phyloP scores from a whole-genome alignment of 2,888 invertebrate genomes.

The Trissoscelio sp. region DNA sequence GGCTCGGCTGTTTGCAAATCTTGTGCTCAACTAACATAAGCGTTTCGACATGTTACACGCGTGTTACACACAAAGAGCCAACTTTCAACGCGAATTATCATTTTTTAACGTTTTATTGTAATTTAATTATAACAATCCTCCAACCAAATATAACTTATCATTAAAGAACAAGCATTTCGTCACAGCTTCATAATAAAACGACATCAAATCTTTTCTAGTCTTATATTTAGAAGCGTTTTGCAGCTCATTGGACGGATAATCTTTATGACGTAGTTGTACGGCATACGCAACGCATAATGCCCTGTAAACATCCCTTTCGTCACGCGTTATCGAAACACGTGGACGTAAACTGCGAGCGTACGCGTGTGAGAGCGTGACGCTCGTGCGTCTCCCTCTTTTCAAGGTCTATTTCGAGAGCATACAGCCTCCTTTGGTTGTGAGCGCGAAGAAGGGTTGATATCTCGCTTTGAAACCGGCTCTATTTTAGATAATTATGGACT shows the following conservation, averaged over 20 bases:
- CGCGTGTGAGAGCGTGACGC: constrained; percentile 73
- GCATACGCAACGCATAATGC: constrained; percentile 52
- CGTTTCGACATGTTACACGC: constrained; percentile 40
- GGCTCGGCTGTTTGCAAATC: constrained; percentile 57
- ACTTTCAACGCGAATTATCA: constrained; percentile 11
- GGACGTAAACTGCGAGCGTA: constrained; percentile 46
- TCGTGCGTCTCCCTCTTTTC: constrained; percentile 70
- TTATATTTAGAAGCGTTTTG: constrained; percentile 47
- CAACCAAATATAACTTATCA: too few species aligned
- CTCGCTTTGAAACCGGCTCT: constrained; percentile 70
- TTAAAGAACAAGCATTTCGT: too few species aligned
- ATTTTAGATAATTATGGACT: constrained; percentile 79
- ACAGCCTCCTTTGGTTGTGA: constrained; percentile 68
- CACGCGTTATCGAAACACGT: constrained; percentile 64
- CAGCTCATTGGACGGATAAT: constrained; percentile 51
- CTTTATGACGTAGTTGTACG: constrained; percentile 35
- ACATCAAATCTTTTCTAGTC: neutral
- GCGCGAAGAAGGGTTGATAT: constrained; percentile 78
- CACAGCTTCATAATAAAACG: neutral
- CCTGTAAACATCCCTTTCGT: constrained; percentile 72
- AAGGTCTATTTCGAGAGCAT: constrained; percentile 77
- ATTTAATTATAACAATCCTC: neutral
- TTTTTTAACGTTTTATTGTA: neutral
- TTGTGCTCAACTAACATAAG: constrained; percentile 24
- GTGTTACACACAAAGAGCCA: constrained; percentile 17